Evolutionary conservation across 2,888 invertebrate genomes (phyloP), one percentile per base, ranked within the genome.

Genomic region (Athalia rosae): DNA sequence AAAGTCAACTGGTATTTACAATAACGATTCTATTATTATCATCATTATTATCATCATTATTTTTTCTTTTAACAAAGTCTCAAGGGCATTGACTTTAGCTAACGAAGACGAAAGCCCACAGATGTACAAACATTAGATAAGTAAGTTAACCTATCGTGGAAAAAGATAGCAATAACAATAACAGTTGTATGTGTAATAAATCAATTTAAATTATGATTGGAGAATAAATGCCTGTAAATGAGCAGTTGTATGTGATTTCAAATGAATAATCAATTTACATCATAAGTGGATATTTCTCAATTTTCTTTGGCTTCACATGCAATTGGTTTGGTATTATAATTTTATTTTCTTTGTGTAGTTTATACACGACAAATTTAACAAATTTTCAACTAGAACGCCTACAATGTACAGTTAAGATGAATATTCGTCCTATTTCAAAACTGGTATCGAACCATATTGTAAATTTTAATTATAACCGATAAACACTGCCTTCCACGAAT

Each of bases 401-500:
- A 4, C 11, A 53, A 53, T 3, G n/a, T 6, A 53, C 9, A 11
- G 28, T n/a, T 41, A n/a, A 56, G 13, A 71, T 43, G 56, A 71
- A 71, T 71, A 13, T 71, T 74, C 41, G 11, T 61, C 74, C 61
- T 74, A 74, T 62, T 74, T 74, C 74, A 74, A 74, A 74, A 74
- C 74, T 61, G 28, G 61, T 74, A 74, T 48, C 61, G 61, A 74
- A 74, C 4, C 43, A 61, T 61, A 61, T 74, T 74, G 61, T 74
- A 74, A 41, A 74, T 59, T 74, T 74, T 81, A 80, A 82, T 79
- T 69, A 63, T 80, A 82, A 80, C 81, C 81, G 78, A 84, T 83
- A 82, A 87, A 85, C 87, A 87, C 87, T 87, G 87, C 87, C 87
- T 87, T 87, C 86, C 86, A 86, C 84, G 82, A 84, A 84, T 81